Base-by-base conservation (phyloP, 2,113 vertebrate species). In the Lepus europaeus region DNA sequence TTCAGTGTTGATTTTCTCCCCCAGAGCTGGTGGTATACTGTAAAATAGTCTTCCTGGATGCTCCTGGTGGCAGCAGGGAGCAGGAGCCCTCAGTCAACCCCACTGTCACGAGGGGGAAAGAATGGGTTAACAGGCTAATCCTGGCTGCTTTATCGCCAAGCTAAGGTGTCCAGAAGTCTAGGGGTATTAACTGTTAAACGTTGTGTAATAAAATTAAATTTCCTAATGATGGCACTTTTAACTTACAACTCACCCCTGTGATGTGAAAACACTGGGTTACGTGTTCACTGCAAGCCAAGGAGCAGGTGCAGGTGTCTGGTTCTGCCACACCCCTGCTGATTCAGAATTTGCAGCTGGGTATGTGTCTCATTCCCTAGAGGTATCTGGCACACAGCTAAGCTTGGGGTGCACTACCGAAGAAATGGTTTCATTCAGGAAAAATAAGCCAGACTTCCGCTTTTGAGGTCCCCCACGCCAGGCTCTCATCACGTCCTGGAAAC, bases 401-500 rank as follows among this genome's bases (percentile, higher is more conserved):
- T 14, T 36, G 59, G 45, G 19, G 14, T 19, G 5, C 13, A 3
- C 36, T 9, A 74, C 29, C 5, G 2, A 19, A 63, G 59, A 76
- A 56, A 25, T 70, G 31, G 59, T 12, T 49, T 92, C 39, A n/a
- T 77, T 83, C 12, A 68, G 61, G 73, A 90, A 94, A 91, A 78
- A 90, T 63, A 5, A 85, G 23, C n/a, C 25, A n/a, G 29, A 51
- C 12, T 33, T 86, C 69, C 69, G 31, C 7, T 63, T 89, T 23
- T 73, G 36, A 51, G 16, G 27, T 70, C 56, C 53, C 45, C 68
- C 66, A 19, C 13, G n/a, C 80, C 4, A 20, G n/a, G 1, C 29
- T 36, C 23, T 59, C 3, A 23, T 31, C 31, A 13, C 61, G 11
- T 8, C 22, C 90, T 91, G 29, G 86, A 89, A 74, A 51, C 73